A percentile compares a stretch with the other conserved stretches of the same genome.
phyloP scores from a whole-genome alignment of 2,888 invertebrate species.

The Melipona beecheii region DNA sequence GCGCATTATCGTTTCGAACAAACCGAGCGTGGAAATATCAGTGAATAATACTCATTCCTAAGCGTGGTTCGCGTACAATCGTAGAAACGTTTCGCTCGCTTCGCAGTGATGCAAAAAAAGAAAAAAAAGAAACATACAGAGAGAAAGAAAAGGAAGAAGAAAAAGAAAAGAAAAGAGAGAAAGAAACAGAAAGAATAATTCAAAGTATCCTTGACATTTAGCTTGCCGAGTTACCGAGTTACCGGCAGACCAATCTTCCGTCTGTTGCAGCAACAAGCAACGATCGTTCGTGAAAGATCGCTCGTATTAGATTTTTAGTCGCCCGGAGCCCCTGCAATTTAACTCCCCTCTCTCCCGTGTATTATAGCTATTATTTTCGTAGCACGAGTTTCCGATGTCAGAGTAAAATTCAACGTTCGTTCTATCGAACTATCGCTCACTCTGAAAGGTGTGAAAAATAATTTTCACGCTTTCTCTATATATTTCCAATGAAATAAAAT shows the following conservation, averaged over 20 bases:
- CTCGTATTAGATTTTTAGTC: conserved; percentile 7
- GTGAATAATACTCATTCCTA: conserved; percentile 34
- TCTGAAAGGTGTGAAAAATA: too few relatives aligned
- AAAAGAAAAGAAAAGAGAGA: too few relatives aligned
- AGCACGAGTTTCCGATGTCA: too few relatives aligned
- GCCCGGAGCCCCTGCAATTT: conserved; percentile 14
- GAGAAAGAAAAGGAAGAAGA: too few relatives aligned
- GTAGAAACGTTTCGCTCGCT: conserved; percentile 44
- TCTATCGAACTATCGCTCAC: too few relatives aligned
- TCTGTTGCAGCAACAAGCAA: conserved; percentile 52
- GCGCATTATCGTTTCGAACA: neutral
- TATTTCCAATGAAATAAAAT: too few relatives aligned
- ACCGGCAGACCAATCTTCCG: conserved; percentile 54
- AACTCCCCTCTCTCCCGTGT: neutral
- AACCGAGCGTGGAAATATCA: conserved; percentile 25
- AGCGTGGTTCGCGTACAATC: neutral
- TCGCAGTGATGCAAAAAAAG: conserved; percentile 43
- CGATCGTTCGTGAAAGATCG: conserved; percentile 53
- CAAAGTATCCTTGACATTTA: conserved; percentile 61
- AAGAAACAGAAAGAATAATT: conserved; percentile 53
- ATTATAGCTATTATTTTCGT: too few relatives aligned
- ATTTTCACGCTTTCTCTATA: too few relatives aligned
- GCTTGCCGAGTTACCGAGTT: conserved; percentile 48
- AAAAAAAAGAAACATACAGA: neutral
- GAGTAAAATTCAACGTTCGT: too few relatives aligned